Conservation (phyloP, 1,140 invertebrate genomes). For the Sminthurides bifidus region DNA sequence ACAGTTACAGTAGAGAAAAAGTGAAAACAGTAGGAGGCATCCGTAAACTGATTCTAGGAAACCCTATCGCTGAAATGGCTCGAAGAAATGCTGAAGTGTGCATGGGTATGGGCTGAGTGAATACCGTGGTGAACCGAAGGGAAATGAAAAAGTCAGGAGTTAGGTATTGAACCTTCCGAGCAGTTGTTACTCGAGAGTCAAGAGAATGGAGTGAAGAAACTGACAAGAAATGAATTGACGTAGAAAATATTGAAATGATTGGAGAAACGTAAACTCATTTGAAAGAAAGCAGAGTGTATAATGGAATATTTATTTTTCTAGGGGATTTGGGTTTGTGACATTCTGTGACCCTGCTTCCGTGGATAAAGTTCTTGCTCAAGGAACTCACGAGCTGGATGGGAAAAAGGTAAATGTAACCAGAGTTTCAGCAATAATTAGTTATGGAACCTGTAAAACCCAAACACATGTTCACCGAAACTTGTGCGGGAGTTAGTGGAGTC, state of each 20-base stretch:
- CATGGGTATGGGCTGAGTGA: no score
- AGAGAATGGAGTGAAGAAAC: neutral
- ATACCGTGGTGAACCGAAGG: neutral
- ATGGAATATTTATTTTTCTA: conserved; percentile 50
- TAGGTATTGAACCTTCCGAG: neutral
- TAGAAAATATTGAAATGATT: neutral
- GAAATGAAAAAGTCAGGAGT: neutral
- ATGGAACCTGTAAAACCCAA: no score
- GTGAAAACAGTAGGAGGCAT: no score
- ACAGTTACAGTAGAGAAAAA: no score
- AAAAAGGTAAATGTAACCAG: conserved; percentile 60
- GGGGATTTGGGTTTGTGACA: conserved; percentile 95
- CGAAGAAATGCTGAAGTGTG: no score
- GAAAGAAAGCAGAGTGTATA: no score
- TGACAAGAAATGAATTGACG: neutral
- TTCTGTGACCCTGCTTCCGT: conserved; percentile 85
- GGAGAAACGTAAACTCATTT: neutral
- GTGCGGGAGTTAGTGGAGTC: no score
- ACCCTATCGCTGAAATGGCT: no score
- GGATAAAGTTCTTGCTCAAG: conserved; percentile 87
- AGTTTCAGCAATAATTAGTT: conserved; percentile 1
- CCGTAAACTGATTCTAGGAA: no score
- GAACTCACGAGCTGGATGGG: conserved; percentile 84
- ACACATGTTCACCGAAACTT: no score
- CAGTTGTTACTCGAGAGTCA: neutral